Evolutionary conservation across 2,797 vertebrate species (phyloP), one percentile per base, ranked within the genome.

Genomic region (Denticeps clupeoides): DNA sequence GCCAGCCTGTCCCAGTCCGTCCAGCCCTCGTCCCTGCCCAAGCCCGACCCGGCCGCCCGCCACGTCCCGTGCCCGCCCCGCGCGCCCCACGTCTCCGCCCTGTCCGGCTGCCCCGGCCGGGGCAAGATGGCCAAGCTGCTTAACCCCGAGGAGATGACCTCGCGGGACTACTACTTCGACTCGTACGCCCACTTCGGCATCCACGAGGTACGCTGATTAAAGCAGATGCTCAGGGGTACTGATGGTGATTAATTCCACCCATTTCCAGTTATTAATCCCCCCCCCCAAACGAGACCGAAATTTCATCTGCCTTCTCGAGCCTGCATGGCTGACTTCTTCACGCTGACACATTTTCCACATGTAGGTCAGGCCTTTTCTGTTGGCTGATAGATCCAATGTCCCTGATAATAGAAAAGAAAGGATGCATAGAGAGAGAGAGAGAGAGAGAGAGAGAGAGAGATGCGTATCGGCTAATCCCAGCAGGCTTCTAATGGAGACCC

Each of bases 201-300:
- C 98, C 5, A 94, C 93, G 45, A 94, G 98, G 72, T 98, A 98
- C 75, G 93, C n/a, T n/a, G n/a, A n/a, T n/a, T n/a, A n/a, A n/a
- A n/a, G n/a, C n/a, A n/a, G n/a, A n/a, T n/a, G n/a, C n/a, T n/a
- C n/a, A n/a, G n/a, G n/a, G n/a, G n/a, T n/a, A n/a, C n/a, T n/a
- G n/a, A n/a, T n/a, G n/a, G n/a, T n/a, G n/a, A n/a, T n/a, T n/a
- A n/a, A n/a, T n/a, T n/a, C n/a, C n/a, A n/a, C n/a, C n/a, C n/a
- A n/a, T n/a, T n/a, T n/a, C n/a, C n/a, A n/a, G n/a, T n/a, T n/a
- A n/a, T n/a, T n/a, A n/a, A n/a, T n/a, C n/a, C n/a, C n/a, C n/a
- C n/a, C n/a, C n/a, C n/a, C n/a, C n/a, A n/a, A n/a, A n/a, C n/a
- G n/a, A n/a, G n/a, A n/a, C n/a, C n/a, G n/a, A n/a, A n/a, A n/a